A percentile compares a stretch with the other conserved stretches of the same genome.
phyloP scores from a whole-genome alignment of 2,113 vertebrate species.

The Ploceus nigricollis region DNA sequence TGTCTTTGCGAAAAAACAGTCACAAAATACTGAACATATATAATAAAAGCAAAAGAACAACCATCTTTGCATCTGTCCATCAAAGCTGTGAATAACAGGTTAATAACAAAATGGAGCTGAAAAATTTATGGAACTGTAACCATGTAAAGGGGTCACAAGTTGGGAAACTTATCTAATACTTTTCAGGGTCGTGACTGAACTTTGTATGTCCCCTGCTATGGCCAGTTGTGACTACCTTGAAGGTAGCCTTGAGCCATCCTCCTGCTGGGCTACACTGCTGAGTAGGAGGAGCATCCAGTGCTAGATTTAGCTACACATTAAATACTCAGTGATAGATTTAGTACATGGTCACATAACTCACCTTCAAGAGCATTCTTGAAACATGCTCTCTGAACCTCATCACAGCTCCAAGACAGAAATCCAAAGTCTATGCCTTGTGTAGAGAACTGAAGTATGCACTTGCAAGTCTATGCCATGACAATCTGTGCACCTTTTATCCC shows the following conservation, averaged over 20 bases:
- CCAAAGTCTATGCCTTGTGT: background rate
- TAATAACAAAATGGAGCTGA: background rate
- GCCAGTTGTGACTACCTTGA: accelerated
- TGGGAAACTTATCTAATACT: background rate
- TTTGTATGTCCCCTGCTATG: accelerated
- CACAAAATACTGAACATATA: background rate
- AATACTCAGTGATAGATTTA: background rate
- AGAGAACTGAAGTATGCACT: background rate
- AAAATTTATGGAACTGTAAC: background rate
- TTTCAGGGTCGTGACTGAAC: background rate
- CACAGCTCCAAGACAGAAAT: background rate
- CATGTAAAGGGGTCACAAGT: background rate
- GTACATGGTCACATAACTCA: background rate
- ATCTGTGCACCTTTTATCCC: background rate
- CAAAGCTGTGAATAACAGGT: background rate
- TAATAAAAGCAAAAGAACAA: background rate
- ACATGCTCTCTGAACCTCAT: background rate
- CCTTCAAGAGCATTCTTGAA: background rate
- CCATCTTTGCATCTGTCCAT: background rate
- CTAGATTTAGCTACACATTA: background rate
- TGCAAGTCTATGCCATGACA: background rate
- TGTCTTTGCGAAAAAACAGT: background rate
- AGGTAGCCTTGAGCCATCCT: background rate
- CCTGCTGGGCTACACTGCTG: background rate
- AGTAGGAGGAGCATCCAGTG: background rate